phyloP scores from a whole-genome alignment of 2,113 vertebrate genomes.

The Odobenus rosmarus region DNA sequence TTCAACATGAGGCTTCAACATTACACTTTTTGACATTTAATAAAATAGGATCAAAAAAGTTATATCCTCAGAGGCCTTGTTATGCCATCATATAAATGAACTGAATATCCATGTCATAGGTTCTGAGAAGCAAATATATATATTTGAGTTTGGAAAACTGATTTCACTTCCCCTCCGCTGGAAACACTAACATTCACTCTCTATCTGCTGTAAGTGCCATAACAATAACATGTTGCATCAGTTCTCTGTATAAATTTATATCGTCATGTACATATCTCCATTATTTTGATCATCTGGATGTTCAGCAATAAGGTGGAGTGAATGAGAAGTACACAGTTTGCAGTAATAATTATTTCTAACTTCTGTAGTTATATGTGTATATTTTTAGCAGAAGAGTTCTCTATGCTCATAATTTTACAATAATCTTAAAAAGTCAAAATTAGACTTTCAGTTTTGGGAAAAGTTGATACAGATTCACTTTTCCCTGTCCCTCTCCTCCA shows the following conservation, averaged over 20 bases:
- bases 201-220: background rate
- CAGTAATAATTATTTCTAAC: background rate
- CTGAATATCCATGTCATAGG: slow-evolving; percentile 68
- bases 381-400: background rate
- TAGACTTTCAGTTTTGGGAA: background rate
- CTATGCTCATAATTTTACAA: background rate
- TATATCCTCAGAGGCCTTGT: slow-evolving; percentile 85
- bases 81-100: slow-evolving; percentile 79
- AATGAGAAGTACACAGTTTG: background rate
- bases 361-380: background rate
- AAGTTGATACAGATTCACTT: background rate
- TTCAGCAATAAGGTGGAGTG: background rate
- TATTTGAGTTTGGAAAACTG: slow-evolving; percentile 74
- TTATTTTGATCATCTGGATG: background rate
- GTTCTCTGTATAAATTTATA: background rate
- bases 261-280: background rate
- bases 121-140: slow-evolving; percentile 78
- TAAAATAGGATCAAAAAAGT: slow-evolving; percentile 87
- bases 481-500: background rate
- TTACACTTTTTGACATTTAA: slow-evolving; percentile 88
- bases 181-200: background rate
- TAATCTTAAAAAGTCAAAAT: background rate
- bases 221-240: background rate
- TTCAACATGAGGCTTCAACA: slow-evolving; percentile 75
- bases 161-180: background rate